phyloP scores from a whole-genome alignment of 1,140 invertebrate genomes.

The Eurosta solidaginis region DNA sequence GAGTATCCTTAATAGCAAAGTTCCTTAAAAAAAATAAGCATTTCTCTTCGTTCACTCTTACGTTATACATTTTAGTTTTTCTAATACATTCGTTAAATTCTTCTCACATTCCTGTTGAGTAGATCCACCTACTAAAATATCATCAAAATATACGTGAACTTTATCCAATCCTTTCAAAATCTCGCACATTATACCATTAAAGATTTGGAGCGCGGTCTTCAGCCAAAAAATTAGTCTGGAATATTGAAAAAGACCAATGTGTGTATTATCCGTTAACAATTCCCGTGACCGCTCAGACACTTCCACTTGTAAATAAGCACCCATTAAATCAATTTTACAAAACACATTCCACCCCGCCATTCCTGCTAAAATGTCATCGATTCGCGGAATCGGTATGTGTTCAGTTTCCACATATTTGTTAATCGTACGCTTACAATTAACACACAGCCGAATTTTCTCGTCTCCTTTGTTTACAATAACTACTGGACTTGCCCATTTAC shows the following conservation, averaged over 20 bases:
- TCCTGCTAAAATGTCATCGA: slow-evolving; percentile 50
- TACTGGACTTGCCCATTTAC: slow-evolving; percentile 49
- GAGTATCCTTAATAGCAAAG: no score
- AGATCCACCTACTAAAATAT: slow-evolving; percentile 47
- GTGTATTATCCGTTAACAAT: slow-evolving; percentile 53
- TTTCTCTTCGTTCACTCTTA: neutral
- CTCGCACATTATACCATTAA: slow-evolving; percentile 46
- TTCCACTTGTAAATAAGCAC: slow-evolving; percentile 58
- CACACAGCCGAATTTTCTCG: slow-evolving; percentile 57
- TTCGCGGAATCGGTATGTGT: slow-evolving; percentile 46
- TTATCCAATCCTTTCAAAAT: slow-evolving; percentile 44
- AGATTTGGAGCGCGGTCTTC: slow-evolving; percentile 49
- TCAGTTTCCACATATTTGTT: slow-evolving; percentile 49
- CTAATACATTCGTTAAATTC: neutral
- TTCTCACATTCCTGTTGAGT: slow-evolving; percentile 37
- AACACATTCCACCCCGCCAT: slow-evolving; percentile 51
- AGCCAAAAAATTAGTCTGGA: slow-evolving; percentile 52
- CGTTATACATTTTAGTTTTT: neutral
- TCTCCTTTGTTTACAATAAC: slow-evolving; percentile 61
- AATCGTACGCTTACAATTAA: slow-evolving; percentile 60
- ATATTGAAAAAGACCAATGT: slow-evolving; percentile 50
- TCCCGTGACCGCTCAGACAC: slow-evolving; percentile 46
- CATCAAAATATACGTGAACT: slow-evolving; percentile 48
- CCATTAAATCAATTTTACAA: slow-evolving; percentile 52
- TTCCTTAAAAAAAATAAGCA: no score